Evolutionary conservation across 2,888 invertebrate species (phyloP).

Genomic region (Ephialtes manifestator): DNA sequence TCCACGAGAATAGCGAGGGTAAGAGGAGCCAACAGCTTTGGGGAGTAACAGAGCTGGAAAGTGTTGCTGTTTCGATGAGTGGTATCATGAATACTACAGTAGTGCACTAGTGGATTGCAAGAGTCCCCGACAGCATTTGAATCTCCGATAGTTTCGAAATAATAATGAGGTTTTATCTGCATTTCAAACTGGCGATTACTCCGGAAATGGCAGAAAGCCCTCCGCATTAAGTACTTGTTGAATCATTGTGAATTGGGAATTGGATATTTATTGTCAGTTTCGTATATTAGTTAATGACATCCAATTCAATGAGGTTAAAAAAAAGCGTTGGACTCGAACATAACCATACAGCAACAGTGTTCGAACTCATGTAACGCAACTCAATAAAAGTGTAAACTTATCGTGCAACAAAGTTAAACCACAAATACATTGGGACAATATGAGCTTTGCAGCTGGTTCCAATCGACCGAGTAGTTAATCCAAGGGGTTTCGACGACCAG

Average conservation of each 20-base stretch:
- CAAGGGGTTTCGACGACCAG: conserved; percentile 26
- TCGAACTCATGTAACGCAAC: background rate
- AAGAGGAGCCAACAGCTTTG: background rate
- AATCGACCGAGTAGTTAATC: conserved; percentile 42
- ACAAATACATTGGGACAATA: background rate
- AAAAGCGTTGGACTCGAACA: background rate
- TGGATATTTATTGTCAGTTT: background rate
- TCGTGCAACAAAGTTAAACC: background rate
- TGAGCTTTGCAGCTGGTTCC: conserved; percentile 39
- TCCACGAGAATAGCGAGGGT: background rate
- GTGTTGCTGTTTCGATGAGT: conserved; percentile 24
- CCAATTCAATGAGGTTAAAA: background rate
- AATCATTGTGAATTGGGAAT: background rate
- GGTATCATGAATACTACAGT: background rate
- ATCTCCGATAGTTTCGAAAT: background rate
- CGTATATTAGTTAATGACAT: background rate
- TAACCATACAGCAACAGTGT: background rate
- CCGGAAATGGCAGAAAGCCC: background rate
- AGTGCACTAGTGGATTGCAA: conserved; percentile 4
- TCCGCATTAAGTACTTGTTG: background rate
- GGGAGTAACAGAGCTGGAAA: background rate
- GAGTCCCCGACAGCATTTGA: background rate
- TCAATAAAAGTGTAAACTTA: background rate
- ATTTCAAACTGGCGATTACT: conserved; percentile 3
- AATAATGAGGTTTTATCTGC: background rate